Evolutionary conservation across 2,113 vertebrate genomes (phyloP).

Genomic region (Aleadryas rufinucha): DNA sequence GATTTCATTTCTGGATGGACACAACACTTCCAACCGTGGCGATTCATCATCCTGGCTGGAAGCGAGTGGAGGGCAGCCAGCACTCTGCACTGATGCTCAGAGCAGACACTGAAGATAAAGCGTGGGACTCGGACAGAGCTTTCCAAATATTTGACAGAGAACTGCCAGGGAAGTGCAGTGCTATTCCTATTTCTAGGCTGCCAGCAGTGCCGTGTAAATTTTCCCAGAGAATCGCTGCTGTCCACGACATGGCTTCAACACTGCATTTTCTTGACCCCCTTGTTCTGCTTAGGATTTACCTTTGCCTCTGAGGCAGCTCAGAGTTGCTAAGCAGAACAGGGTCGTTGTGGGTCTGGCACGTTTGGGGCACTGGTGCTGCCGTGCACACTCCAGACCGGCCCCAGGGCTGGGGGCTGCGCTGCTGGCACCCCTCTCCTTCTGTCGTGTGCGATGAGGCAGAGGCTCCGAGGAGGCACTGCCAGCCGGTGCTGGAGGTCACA

Average conservation of each 20-base stretch:
- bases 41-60: conserved; percentile 19
- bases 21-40: neutral
- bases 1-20: conserved; percentile 43
- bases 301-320: neutral
- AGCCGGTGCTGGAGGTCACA: neutral
- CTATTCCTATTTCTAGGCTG: neutral
- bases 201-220: neutral
- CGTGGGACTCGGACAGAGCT: neutral
- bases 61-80: neutral
- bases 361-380: conserved; percentile 31
- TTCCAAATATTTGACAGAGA: conserved; percentile 46
- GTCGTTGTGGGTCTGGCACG: neutral
- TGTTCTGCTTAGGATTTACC: neutral
- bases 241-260: fast-evolving
- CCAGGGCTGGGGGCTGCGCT: neutral
- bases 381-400: neutral
- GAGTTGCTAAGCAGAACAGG: neutral
- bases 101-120: neutral
- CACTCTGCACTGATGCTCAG: neutral
- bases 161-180: neutral
- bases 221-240: neutral
- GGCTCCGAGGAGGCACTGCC: neutral
- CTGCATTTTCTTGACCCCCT: neutral
- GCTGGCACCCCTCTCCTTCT: neutral
- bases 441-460: neutral